These are phyloP conservation scores for Palythoa caribaeorum DNA, from an alignment of 92 coral and sea anemone species.

Conservation along the genomic window DNA sequence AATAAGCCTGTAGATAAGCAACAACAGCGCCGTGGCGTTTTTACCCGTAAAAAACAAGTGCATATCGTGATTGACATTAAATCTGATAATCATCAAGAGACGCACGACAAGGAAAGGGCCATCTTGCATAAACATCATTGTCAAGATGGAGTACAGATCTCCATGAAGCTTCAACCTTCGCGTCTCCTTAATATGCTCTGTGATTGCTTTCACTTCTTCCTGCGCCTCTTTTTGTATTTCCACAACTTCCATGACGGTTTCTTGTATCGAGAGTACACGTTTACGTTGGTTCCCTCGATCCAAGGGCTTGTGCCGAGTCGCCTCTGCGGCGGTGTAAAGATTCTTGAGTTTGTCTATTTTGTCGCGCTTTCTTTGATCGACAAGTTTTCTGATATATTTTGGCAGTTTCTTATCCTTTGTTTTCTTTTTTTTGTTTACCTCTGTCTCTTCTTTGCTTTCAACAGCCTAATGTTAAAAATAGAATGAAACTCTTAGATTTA, in stretches of 20 bases:
- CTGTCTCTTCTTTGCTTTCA: constrained; percentile 40
- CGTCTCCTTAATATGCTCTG: constrained; percentile 79
- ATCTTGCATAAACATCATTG: constrained; percentile 95
- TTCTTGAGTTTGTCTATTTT: constrained; percentile 60
- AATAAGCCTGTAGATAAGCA: constrained; percentile 85
- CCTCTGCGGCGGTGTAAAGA: constrained; percentile 57
- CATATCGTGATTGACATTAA: constrained; percentile 75
- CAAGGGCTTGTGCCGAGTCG: constrained; percentile 45
- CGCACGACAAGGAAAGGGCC: constrained; percentile 95
- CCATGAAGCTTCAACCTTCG: constrained; percentile 91
- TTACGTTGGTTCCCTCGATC: constrained; percentile 55
- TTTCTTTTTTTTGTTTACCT: background rate
- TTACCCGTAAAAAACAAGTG: constrained; percentile 96
- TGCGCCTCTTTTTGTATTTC: constrained; percentile 77
- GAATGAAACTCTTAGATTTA: background rate
- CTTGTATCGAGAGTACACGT: constrained; percentile 72
- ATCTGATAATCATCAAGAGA: constrained; percentile 76
- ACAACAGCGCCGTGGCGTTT: constrained; percentile 86
- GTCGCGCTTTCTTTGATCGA: constrained; percentile 62
- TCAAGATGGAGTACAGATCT: constrained; percentile 90
- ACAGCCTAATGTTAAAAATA: background rate
- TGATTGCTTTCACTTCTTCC: constrained; percentile 83
- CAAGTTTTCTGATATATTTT: constrained; percentile 79
- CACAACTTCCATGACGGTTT: constrained; percentile 84
- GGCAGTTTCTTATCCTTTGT: constrained; percentile 61